Percentiles rank a stretch among this genome's conserved stretches.
Evolutionary conservation across 2,797 vertebrate genomes (phyloP).

Genomic region (Paratrypauchen microcephalus): DNA sequence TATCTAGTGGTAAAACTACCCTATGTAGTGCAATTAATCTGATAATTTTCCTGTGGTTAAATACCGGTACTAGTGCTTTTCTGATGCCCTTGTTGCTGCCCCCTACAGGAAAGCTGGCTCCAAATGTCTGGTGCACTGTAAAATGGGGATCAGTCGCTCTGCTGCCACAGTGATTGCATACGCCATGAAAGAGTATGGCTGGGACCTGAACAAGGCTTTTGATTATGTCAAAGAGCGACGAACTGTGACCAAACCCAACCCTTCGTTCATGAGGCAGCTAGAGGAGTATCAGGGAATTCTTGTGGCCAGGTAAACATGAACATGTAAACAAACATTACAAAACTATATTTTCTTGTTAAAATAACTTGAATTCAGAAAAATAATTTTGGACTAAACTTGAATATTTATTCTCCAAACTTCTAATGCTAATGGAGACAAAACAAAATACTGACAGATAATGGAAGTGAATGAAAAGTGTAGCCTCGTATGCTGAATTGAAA

Average conservation of each 20-base stretch:
- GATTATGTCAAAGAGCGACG: constrained; percentile 92
- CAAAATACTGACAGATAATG: too few relatives aligned
- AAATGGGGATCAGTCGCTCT: constrained; percentile 97
- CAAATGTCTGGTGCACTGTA: constrained; percentile 98
- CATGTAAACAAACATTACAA: too few relatives aligned
- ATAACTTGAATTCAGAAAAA: background rate
- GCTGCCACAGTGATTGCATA: constrained; percentile 98
- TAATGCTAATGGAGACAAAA: too few relatives aligned
- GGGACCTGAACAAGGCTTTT: constrained; percentile 92
- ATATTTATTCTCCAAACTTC: too few relatives aligned
- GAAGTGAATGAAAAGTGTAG: background rate
- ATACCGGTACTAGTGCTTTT: background rate
- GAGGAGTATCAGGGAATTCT: constrained; percentile 98
- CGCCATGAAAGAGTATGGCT: constrained; percentile 98
- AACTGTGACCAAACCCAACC: constrained; percentile 93
- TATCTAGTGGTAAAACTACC: too few relatives aligned
- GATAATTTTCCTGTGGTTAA: background rate
- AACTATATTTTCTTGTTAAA: too few relatives aligned
- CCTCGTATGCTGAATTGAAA: background rate
- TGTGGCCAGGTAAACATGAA: constrained; percentile 84
- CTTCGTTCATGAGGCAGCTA: constrained; percentile 96
- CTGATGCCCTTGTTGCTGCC: background rate
- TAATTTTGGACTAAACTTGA: background rate
- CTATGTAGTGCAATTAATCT: too few relatives aligned
- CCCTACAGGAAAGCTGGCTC: constrained; percentile 88